phyloP scores from a whole-genome alignment of 2,797 vertebrate genomes.

The Sitta carolinensis region DNA sequence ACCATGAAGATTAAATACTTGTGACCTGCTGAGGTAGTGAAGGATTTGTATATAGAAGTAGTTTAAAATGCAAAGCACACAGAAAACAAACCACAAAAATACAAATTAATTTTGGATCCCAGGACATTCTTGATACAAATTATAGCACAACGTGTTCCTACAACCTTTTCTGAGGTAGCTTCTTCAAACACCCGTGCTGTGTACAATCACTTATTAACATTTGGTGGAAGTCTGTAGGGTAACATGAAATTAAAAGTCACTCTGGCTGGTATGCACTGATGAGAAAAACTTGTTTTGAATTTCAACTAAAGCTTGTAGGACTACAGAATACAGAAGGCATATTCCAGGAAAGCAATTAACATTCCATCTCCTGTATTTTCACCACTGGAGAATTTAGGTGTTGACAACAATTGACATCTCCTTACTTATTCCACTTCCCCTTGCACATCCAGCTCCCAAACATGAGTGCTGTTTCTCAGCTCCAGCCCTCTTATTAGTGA shows the following conservation, averaged over 20 bases:
- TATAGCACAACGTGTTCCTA: background rate
- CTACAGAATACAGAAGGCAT: background rate
- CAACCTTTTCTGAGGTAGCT: background rate
- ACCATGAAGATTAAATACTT: background rate
- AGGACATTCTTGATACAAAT: background rate
- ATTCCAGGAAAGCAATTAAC: slow-evolving; percentile 52
- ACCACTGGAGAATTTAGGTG: background rate
- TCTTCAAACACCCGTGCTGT: background rate
- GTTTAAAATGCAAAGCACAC: background rate
- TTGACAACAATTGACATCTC: slow-evolving; percentile 2
- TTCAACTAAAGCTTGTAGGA: slow-evolving; percentile 33
- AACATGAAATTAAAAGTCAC: slow-evolving; percentile 23
- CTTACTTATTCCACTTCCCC: background rate
- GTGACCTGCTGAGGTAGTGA: background rate
- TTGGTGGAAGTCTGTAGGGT: slow-evolving; percentile 14
- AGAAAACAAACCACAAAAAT: background rate
- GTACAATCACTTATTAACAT: background rate
- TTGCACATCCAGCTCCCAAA: background rate
- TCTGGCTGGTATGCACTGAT: background rate
- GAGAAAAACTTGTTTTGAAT: slow-evolving; percentile 14
- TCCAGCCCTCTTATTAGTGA: slow-evolving; percentile 22
- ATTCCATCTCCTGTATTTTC: slow-evolving; percentile 8
- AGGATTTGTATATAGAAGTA: background rate
- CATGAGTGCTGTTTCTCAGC: background rate
- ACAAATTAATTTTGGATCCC: background rate